Base-by-base conservation (phyloP, 2,888 invertebrate genomes). In the Coleophora flavipennella region DNA sequence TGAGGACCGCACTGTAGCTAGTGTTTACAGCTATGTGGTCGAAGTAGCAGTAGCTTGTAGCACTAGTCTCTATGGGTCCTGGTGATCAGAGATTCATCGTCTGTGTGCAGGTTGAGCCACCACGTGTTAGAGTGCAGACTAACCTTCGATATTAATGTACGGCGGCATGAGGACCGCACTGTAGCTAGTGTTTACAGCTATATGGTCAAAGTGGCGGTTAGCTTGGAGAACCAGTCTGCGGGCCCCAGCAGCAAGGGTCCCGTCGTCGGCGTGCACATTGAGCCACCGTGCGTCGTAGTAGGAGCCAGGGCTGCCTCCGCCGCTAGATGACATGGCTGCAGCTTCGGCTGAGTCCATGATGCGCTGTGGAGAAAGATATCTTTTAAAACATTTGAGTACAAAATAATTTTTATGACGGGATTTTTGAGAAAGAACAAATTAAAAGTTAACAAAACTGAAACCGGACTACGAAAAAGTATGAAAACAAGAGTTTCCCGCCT, bases 331-430 rank as follows among this genome's bases (percentile, higher is more conserved):
- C 10, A 94, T 89, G 11, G 94, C 87, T 0, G 95, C 94, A 0
- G 94, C 94, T 68, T 96, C 95, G 0, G 95, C 95, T 10, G 93
- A 94, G 74, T 96, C 95, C 91, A 95, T 94, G 61, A 96, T 91
- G 53, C 95, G 91, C 95, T 96, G 40, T 4, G 11, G 9, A 29
- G 29, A 11, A 29, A 11, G 1, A 7, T 13, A n/a, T n/a, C n/a
- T n/a, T n/a, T 35, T 35, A 28, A 12, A 32, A 6, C 3, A 20
- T 20, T 20, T 20, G 20, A 20, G 20, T 3, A 20, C 20, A 20
- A n/a, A n/a, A n/a, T n/a, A n/a, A n/a, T n/a, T n/a, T n/a, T n/a
- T n/a, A n/a, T n/a, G n/a, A n/a, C n/a, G n/a, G n/a, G n/a, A n/a
- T n/a, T n/a, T n/a, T n/a, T n/a, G n/a, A n/a, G n/a, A n/a, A n/a